Percentiles rank a stretch among this genome's conserved stretches.
Evolutionary conservation across 1,140 invertebrate genomes (phyloP).

Genomic region (Centruroides vittatus): DNA sequence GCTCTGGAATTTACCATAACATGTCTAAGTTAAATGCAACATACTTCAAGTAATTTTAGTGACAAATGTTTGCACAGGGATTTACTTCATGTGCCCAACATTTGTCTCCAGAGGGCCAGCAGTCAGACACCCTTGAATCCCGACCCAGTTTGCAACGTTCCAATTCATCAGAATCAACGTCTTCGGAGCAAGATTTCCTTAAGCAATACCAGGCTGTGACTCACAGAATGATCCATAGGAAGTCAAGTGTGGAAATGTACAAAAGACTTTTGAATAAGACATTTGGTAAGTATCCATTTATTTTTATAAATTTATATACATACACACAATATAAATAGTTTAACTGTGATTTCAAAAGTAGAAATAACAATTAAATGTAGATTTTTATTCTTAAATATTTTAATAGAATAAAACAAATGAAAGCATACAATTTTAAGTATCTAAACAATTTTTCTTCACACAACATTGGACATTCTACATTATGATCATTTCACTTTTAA

Average conservation of each 20-base stretch:
- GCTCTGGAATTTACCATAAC: not conserved
- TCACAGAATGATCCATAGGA: slow-evolving; percentile 75
- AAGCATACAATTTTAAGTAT: too few relatives aligned
- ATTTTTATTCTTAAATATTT: too few relatives aligned
- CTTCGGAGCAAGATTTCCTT: slow-evolving; percentile 70
- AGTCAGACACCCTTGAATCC: not conserved
- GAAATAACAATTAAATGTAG: too few relatives aligned
- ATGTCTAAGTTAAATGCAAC: not conserved
- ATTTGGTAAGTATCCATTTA: slow-evolving; percentile 50
- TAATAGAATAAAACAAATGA: too few relatives aligned
- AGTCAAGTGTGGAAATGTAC: slow-evolving; percentile 83
- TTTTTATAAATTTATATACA: too few relatives aligned
- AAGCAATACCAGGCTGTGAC: slow-evolving; percentile 73
- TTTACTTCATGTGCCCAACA: not conserved
- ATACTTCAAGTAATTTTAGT: not conserved
- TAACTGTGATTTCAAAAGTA: too few relatives aligned
- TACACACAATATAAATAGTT: too few relatives aligned
- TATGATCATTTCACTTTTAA: too few relatives aligned
- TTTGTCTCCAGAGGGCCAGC: slow-evolving; percentile 11
- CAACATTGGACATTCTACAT: too few relatives aligned
- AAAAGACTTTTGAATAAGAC: slow-evolving; percentile 62
- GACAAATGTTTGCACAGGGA: not conserved
- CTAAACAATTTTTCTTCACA: too few relatives aligned
- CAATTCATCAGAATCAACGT: slow-evolving; percentile 47
- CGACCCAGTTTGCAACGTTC: slow-evolving; percentile 1